Base-by-base conservation (phyloP, 2,888 invertebrate species). In the Eledona agricola region DNA sequence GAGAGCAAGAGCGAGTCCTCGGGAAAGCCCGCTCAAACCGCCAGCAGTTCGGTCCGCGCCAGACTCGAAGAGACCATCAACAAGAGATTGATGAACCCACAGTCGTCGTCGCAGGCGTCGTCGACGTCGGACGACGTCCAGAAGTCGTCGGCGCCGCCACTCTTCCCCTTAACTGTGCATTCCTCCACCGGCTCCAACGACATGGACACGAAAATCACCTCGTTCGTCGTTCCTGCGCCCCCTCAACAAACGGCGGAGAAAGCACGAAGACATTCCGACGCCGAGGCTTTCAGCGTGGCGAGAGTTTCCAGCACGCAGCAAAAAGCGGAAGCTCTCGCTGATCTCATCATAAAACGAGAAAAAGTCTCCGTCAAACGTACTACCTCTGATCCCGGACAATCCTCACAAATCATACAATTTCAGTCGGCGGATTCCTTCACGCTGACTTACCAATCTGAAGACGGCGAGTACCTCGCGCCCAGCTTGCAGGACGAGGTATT, bases 31-130 rank as follows among this genome's bases (percentile, higher is more conserved):
- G 76, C 94, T 57, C 93, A 93, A 79, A 94, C 94, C n/a, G 93
- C 93, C 3, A 93, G 93, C 60, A 89, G 93, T 55, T 93, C 92
- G 51, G 93, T 94, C 3, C 81, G 94, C 52, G 93, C 94, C 4
- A 81, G 94, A 29, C 94, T 94, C 62, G 93, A 93, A 78, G 94
- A 94, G 77, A 94, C 94, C 61, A 94, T 93, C 64, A 93, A 90
- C 73, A 91, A 93, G 64, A 81, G 93, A 66, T 84, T 79, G 42
- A 86, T 86, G 26, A 71, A 69, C 26, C 69, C 72, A 9, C 62
- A 68, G 51, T 54, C 55, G 46, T 59, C 60, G 23, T 57, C 63
- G 20, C 51, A 57, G 20, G 50, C 51, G 29, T 66, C 28, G 40
- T 28, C 40, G 26, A 32, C 45, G 4, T 16, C 9, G 12, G 47